Base-by-base conservation (phyloP, 2,113 vertebrate genomes). In the Eleginops maclovinus region DNA sequence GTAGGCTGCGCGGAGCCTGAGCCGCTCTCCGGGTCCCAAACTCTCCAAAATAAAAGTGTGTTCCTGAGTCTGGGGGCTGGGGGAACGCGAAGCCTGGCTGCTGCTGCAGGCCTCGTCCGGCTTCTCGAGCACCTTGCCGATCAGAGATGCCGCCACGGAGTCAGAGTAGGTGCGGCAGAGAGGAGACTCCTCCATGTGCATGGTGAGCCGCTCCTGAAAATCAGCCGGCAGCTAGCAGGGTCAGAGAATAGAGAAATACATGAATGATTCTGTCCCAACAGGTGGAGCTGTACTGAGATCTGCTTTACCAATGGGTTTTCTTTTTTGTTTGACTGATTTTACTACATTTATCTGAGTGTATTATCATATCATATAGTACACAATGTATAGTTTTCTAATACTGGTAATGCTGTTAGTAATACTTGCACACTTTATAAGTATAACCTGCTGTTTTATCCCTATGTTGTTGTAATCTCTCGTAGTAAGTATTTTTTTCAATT, bases 51-150 rank as follows among this genome's bases (percentile, higher is more conserved):
- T 90, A 69, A 94, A 94, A 50, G 88, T 67, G 4, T 92, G 93
- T 16, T 94, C 89, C 68, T 95, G 94, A 17, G 95, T 79, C 0
- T 96, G 96, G 3, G 96, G 95, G n/a, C 96, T 97, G 8, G 96
- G 96, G 78, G 96, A 93, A 71, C 92, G 96, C 1, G 97, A 97
- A 12, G 87, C 94, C 53, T 93, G 97, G 94, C 93, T 97, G 80
- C 94, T 92, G 84, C 95, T 95, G 86, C 91, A 91, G 0, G 95
- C 96, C 24, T 98, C 93, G 4, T 94, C 97, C 0, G 96, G 96
- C 82, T 99, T 98, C 87, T 99, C 97, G 21, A 98, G 93, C 60
- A 95, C 96, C 88, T 97, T 95, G 90, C 95, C 96, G 9, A 99
- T 96, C 86, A 97, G 95, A 0, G 97, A 97, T 19, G 95, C 93